Evolutionary conservation across 2,797 vertebrate genomes (phyloP).

Genomic region (Pangasius sanitwongsei): DNA sequence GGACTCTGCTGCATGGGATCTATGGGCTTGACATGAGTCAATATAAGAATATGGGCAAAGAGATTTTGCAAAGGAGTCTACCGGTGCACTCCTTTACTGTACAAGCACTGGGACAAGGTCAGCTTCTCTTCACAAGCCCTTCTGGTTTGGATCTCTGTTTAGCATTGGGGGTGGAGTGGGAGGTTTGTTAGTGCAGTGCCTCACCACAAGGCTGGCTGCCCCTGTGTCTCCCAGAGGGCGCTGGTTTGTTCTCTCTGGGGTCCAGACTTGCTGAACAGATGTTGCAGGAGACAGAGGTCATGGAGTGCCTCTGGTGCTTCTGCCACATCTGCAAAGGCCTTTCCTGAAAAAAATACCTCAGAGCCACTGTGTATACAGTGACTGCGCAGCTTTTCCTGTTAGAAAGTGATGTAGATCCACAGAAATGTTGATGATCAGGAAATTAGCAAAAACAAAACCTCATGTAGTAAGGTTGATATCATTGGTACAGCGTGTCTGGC

Average conservation of each 20-base stretch:
- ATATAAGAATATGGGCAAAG: slow-evolving; percentile 59
- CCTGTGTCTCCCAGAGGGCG: slow-evolving; percentile 52
- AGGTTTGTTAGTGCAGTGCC: slow-evolving; percentile 28
- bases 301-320: slow-evolving; percentile 58
- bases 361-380: slow-evolving; percentile 60
- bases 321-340: slow-evolving; percentile 60
- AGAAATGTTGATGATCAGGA: slow-evolving; percentile 55
- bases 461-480: not conserved
- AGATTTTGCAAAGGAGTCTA: slow-evolving; percentile 58
- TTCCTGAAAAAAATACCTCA: slow-evolving; percentile 62
- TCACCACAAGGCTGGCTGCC: slow-evolving; percentile 48
- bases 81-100: slow-evolving; percentile 68
- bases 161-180: slow-evolving; percentile 7
- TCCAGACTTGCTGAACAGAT: slow-evolving; percentile 63
- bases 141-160: not conserved
- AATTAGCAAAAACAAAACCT: slow-evolving; percentile 45
- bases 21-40: slow-evolving; percentile 52
- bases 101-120: slow-evolving; percentile 68
- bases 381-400: slow-evolving; percentile 49
- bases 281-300: slow-evolving; percentile 63
- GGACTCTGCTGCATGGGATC: slow-evolving; percentile 67
- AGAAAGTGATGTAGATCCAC: slow-evolving; percentile 53
- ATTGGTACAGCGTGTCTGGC: slow-evolving; percentile 8
- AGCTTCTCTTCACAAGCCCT: slow-evolving; percentile 27
- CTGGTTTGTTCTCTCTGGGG: slow-evolving; percentile 50